A percentile compares a stretch with the other conserved stretches of the same genome.
phyloP scores from a whole-genome alignment of 2,888 invertebrate species.

The Crioceris asparagi region DNA sequence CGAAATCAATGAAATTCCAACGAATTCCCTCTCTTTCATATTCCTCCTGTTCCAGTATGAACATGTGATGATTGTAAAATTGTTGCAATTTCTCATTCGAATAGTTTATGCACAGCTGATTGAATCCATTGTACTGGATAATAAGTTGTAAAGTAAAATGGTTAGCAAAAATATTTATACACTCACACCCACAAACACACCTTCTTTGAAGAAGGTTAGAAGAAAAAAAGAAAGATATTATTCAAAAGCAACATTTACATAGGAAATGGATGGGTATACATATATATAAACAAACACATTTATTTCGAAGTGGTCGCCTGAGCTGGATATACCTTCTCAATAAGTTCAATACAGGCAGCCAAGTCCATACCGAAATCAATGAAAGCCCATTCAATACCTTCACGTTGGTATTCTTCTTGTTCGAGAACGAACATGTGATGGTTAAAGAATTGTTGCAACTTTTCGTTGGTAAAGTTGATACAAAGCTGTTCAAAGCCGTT shows the following conservation, averaged over 20 bases:
- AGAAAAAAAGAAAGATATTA: too few relatives aligned
- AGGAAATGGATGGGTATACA: too few relatives aligned
- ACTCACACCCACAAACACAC: too few relatives aligned
- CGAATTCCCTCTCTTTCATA: conserved; percentile 84
- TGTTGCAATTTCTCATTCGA: conserved; percentile 92
- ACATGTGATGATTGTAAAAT: conserved; percentile 95
- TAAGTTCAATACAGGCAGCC: conserved; percentile 70
- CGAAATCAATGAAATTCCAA: conserved; percentile 93
- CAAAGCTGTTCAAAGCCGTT: conserved; percentile 91
- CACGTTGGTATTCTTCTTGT: conserved; percentile 85
- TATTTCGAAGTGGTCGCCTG: too few relatives aligned
- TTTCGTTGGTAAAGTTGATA: conserved; percentile 91
- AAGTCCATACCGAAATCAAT: conserved; percentile 92
- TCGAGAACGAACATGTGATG: conserved; percentile 91
- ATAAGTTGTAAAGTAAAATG: conserved; percentile 25
- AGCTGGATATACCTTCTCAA: conserved; percentile 58
- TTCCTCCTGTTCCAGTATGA: conserved; percentile 90
- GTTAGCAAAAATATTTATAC: conserved; percentile 19
- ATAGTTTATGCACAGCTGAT: conserved; percentile 94
- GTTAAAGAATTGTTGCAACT: conserved; percentile 90
- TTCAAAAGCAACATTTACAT: too few relatives aligned
- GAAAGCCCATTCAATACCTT: conserved; percentile 87
- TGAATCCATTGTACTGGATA: conserved; percentile 89
- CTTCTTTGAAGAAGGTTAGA: not conserved
- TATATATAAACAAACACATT: too few relatives aligned